Conservation (phyloP, 2,888 invertebrate species). For the Xanthia togata region DNA sequence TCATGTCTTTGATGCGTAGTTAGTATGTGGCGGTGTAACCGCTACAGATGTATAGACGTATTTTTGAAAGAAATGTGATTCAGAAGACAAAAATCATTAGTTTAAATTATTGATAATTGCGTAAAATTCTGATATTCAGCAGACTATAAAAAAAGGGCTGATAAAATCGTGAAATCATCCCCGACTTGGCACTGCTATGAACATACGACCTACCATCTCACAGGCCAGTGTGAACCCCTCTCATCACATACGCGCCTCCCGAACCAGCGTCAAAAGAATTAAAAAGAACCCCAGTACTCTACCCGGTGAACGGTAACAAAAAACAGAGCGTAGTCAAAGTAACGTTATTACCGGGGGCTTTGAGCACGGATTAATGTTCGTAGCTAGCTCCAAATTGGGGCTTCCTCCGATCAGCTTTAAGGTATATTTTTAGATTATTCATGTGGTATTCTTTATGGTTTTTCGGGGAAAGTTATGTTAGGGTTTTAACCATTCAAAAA, state of each 20-base stretch:
- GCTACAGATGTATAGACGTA: too few relatives aligned
- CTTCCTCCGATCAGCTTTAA: constrained; percentile 38
- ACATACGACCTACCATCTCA: neutral
- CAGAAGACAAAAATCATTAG: neutral
- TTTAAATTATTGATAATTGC: neutral
- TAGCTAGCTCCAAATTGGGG: constrained; percentile 44
- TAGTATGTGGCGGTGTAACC: too few relatives aligned
- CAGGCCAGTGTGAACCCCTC: constrained; percentile 41
- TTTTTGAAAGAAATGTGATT: too few relatives aligned
- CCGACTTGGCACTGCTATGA: too few relatives aligned
- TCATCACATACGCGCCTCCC: constrained; percentile 46
- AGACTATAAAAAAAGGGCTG: neutral
- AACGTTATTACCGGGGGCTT: constrained; percentile 68
- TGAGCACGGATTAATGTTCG: constrained; percentile 58
- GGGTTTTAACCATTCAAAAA: neutral
- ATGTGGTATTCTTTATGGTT: neutral
- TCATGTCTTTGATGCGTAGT: too few relatives aligned
- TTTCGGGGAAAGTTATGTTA: neutral
- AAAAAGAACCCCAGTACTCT: constrained; percentile 62
- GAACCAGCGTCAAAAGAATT: constrained; percentile 68
- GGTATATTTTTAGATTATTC: constrained; percentile 19
- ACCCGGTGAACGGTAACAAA: constrained; percentile 56
- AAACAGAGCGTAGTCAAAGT: constrained; percentile 60
- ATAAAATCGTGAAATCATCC: too few relatives aligned
- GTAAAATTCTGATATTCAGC: neutral